phyloP scores from a whole-genome alignment of 2,888 invertebrate species.

The Tanypteryx hageni region DNA sequence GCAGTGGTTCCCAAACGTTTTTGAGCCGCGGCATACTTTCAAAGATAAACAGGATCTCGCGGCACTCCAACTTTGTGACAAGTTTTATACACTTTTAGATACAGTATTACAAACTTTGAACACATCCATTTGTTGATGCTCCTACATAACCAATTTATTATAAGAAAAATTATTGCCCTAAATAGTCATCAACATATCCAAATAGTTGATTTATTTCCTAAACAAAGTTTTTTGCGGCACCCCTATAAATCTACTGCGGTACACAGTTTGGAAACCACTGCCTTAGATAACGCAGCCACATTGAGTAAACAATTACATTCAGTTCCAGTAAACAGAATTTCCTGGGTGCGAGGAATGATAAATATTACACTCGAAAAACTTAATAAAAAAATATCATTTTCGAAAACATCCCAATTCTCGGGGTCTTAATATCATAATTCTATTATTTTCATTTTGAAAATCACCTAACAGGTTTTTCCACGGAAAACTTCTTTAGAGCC shows the following conservation, averaged over 20 bases:
- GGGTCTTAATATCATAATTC: neutral
- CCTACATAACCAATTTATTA: no score
- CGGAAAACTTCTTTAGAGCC: neutral
- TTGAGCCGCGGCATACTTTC: no score
- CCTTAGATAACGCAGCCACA: neutral
- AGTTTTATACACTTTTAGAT: no score
- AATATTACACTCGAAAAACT: neutral
- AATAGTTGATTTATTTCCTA: no score
- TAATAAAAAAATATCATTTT: neutral
- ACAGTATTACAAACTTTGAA: no score
- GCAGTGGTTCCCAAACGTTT: no score
- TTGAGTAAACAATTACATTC: neutral
- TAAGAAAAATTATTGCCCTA: no score
- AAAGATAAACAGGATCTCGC: no score
- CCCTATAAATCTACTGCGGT: neutral
- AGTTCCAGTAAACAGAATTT: neutral
- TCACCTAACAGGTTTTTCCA: neutral
- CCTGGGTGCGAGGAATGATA: neutral
- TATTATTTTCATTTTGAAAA: no score
- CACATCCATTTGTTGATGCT: no score
- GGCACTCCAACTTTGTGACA: no score
- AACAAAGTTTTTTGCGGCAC: neutral
- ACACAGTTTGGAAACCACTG: neutral
- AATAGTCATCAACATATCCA: no score
- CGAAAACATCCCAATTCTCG: neutral